phyloP scores from a whole-genome alignment of 1,140 invertebrate species.

The Steinernema khuongi region DNA sequence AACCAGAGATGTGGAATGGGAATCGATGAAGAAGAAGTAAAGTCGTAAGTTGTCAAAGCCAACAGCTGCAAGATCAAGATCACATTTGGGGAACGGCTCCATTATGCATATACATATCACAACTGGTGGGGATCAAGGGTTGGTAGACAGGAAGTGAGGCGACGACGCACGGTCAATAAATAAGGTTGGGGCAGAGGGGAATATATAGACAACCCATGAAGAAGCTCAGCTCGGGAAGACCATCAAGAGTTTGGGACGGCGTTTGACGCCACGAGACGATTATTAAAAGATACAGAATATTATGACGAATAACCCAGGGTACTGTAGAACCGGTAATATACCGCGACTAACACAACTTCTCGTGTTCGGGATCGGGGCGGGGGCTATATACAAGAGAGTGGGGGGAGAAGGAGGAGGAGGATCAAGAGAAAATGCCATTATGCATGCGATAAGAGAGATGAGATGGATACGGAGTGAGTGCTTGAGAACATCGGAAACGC shows the following conservation, averaged over 20 bases:
- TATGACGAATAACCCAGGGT: background rate
- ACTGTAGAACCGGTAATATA: background rate
- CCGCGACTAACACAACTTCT: background rate
- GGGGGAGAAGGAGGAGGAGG: background rate
- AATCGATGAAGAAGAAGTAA: slow-evolving; percentile 26
- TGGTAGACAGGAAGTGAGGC: background rate
- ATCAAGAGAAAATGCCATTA: slow-evolving; percentile 17
- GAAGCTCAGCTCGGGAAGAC: background rate
- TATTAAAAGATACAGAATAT: background rate
- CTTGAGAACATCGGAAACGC: slow-evolving; percentile 14
- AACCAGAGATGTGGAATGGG: background rate
- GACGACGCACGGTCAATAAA: background rate
- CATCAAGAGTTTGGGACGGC: background rate
- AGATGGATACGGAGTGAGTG: background rate
- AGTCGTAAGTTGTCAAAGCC: slow-evolving; percentile 9
- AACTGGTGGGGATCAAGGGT: background rate
- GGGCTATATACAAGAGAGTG: background rate
- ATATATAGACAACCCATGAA: background rate
- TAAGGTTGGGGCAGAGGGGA: background rate
- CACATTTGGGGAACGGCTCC: slow-evolving; percentile 2
- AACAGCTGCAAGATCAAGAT: slow-evolving; percentile 11
- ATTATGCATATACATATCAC: slow-evolving; percentile 15
- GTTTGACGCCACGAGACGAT: slow-evolving; percentile 7
- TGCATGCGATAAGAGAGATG: background rate
- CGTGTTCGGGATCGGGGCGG: background rate